Evolutionary conservation across 2,888 invertebrate species (phyloP).

Genomic region (Acanthococcus lagerstroemiae): DNA sequence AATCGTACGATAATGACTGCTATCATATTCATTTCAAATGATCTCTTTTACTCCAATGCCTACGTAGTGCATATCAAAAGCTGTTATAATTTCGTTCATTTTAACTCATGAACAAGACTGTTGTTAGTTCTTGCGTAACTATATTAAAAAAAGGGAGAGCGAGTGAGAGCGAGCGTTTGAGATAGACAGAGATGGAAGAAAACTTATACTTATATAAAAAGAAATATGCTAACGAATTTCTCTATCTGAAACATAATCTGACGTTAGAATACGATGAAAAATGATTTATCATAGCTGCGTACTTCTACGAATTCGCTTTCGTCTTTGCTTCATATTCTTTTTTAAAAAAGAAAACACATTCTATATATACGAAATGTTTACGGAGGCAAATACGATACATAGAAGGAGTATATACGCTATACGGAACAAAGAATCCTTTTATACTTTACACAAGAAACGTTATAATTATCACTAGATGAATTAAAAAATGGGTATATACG

Average conservation of each 20-base stretch:
- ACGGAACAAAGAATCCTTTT: conserved; percentile 29
- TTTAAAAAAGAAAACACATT: conserved; percentile 12
- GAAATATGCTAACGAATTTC: conserved; percentile 31
- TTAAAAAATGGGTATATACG: conserved; percentile 25
- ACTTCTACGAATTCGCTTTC: conserved; percentile 31
- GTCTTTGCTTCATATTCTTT: conserved; percentile 20
- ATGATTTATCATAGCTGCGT: conserved; percentile 27
- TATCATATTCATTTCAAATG: conserved; percentile 23
- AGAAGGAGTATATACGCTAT: conserved; percentile 2
- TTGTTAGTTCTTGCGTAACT: conserved; percentile 18
- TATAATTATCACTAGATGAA: conserved; percentile 30
- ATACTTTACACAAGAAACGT: conserved; percentile 31
- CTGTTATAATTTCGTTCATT: conserved; percentile 22
- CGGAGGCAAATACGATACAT: conserved; percentile 15
- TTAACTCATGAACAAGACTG: conserved; percentile 15
- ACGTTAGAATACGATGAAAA: conserved; percentile 31
- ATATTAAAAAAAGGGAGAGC: background rate
- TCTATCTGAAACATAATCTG: conserved; percentile 31
- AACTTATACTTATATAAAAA: conserved; percentile 17
- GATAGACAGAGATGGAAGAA: background rate
- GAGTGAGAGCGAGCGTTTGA: background rate
- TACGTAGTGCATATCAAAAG: conserved; percentile 11
- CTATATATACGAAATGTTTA: conserved; percentile 25
- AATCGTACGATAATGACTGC: conserved; percentile 20
- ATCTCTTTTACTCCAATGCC: conserved; percentile 15